A percentile compares a stretch with the other conserved stretches of the same genome.
phyloP scores from a whole-genome alignment of 2,888 invertebrate genomes.

The Zaprionus bogoriensis region DNA sequence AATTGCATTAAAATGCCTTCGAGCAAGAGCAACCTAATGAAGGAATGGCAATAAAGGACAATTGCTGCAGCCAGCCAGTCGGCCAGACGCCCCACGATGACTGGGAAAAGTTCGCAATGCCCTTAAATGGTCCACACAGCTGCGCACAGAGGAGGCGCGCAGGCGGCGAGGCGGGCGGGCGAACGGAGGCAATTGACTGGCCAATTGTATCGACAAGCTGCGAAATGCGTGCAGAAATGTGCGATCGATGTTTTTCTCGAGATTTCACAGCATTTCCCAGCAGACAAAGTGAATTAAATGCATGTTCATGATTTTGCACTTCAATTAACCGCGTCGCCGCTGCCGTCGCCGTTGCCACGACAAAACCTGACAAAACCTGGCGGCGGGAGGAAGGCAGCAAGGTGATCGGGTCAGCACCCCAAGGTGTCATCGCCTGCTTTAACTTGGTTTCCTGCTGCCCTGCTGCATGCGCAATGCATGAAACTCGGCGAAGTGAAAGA shows the following conservation, averaged over 20 bases:
- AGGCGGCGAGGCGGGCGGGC: not conserved
- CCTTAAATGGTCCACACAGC: conserved; percentile 54
- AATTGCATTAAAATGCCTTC: conserved; percentile 66
- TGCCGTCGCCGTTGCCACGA: not conserved
- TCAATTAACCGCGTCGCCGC: conserved; percentile 48
- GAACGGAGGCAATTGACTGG: conserved; percentile 31
- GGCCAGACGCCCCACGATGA: conserved; percentile 14
- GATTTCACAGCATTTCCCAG: conserved; percentile 26
- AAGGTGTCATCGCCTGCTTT: conserved; percentile 16
- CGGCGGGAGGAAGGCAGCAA: not conserved
- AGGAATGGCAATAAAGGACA: conserved; percentile 73
- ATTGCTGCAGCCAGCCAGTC: conserved; percentile 29
- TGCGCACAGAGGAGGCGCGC: not conserved
- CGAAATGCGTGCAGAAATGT: conserved; percentile 63
- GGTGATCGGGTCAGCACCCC: conserved; percentile 35
- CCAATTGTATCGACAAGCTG: conserved; percentile 52
- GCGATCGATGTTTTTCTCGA: conserved; percentile 1
- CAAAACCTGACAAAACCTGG: not conserved
- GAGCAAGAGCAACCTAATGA: conserved; percentile 45
- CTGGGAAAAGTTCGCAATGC: conserved; percentile 51
- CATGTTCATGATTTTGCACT: conserved; percentile 60
- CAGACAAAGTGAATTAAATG: conserved; percentile 59
- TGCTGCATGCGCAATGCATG: conserved; percentile 21
- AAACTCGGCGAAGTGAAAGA: conserved; percentile 30
- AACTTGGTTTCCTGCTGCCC: conserved; percentile 2